These are phyloP conservation scores for Strongylocentrotus purpuratus DNA, from an alignment of 35 echinoderm and acorn worm genomes.

Conservation along the genomic window DNA sequence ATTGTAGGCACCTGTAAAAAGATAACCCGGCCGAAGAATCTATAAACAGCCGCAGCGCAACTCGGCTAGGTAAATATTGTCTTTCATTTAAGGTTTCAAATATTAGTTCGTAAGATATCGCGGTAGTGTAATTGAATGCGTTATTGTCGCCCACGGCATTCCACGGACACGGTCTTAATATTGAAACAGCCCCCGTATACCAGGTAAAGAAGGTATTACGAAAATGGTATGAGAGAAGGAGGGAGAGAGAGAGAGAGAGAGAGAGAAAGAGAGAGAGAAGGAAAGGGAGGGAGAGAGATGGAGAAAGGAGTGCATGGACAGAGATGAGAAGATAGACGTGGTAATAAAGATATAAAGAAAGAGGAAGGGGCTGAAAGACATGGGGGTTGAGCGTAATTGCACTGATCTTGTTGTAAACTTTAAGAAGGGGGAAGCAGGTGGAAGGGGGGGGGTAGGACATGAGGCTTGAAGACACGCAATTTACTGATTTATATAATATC, in stretches of 20 bases:
- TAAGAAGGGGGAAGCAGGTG: no score
- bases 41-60: not conserved
- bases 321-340: not conserved
- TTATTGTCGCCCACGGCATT: constrained; percentile 38
- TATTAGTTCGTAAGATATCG: constrained; percentile 20
- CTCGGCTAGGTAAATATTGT: constrained; percentile 39
- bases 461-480: no score
- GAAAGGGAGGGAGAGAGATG: not conserved
- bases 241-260: not conserved
- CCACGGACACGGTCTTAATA: not conserved
- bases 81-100: constrained; percentile 37
- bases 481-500: no score
- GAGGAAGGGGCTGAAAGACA: not conserved
- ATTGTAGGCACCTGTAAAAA: not conserved
- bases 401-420: no score
- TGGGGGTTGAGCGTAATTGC: no score
- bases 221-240: not conserved
- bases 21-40: not conserved
- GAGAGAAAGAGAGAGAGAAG: not conserved
- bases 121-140: constrained; percentile 27
- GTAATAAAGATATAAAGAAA: not conserved
- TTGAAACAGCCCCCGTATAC: not conserved
- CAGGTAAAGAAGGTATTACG: not conserved
- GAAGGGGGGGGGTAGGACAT: no score
- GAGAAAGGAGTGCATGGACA: not conserved